Conservation (phyloP, 2,113 vertebrate species). For the Seriola dumerili region DNA sequence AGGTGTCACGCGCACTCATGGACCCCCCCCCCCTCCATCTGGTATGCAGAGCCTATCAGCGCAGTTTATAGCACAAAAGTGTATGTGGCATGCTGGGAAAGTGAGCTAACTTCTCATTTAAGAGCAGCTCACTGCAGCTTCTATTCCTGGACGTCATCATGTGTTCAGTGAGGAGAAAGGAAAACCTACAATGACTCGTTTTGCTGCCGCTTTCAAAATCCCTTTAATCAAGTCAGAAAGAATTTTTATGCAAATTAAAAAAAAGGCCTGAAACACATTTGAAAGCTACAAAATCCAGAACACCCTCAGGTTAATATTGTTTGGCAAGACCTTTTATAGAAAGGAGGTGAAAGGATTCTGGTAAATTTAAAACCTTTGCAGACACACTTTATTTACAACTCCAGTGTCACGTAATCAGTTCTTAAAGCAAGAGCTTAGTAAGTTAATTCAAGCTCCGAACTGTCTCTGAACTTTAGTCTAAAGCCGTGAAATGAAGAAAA, state of each 20-base stretch:
- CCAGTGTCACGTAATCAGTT: neutral
- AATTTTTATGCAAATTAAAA: too few species aligned
- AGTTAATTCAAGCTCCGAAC: constrained; percentile 17
- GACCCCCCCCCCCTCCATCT: constrained; percentile 14
- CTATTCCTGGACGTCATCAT: neutral
- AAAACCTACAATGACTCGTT: too few species aligned
- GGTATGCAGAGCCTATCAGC: neutral
- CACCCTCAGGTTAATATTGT: too few species aligned
- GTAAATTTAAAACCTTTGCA: neutral
- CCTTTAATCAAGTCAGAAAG: too few species aligned
- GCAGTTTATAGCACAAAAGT: neutral
- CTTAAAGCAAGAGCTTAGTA: neutral
- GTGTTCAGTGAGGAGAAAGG: neutral
- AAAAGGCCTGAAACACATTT: too few species aligned
- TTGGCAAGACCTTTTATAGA: neutral
- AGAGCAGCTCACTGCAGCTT: neutral
- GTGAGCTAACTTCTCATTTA: neutral
- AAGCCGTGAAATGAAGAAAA: neutral
- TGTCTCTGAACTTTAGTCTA: constrained; percentile 15
- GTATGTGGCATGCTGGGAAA: neutral
- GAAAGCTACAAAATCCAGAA: too few species aligned
- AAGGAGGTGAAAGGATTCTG: neutral
- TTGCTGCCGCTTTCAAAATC: too few species aligned
- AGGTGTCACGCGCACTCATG: constrained; percentile 27
- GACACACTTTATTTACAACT: neutral